Evolutionary conservation across 2,113 vertebrate genomes (phyloP), one percentile per base, ranked within the genome.

Genomic region (Rhinolophus ferrumequinum): DNA sequence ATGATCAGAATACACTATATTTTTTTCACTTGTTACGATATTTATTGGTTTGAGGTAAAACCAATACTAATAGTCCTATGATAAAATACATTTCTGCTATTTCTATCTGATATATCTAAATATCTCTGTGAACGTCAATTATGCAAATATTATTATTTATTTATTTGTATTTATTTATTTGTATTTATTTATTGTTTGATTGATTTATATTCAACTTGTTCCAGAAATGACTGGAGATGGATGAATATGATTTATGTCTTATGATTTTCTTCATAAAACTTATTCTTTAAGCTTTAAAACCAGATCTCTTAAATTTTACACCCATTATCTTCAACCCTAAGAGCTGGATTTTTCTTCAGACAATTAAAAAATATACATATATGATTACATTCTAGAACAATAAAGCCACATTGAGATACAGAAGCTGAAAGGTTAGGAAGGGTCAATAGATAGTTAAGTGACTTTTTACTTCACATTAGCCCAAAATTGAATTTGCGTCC

Each of bases 171-270:
- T 11, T 77, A 11, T 15, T 75, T 47, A 13, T 21, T 83, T 60
- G 47, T 50, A 44, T 38, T 11, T 77, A 11, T 15, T 75, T 47
- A 13, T 21, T 83, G 60, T 2, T 33, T 66, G 52, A 50, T 52
- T 67, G 47, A 69, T 54, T 52, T 79, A 41, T 67, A 60, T 26
- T 81, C 24, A 75, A 28, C 35, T 64, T 67, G 0, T 50, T 89
- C 21, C 47, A 90, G 85, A 96, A 96, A 81, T 90, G 30, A 70
- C 21, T 86, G 22, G 22, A 79, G 2, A 79, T 94, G 30, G 70
- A 2, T 62, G 33, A 85, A 64, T 89, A 50, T 6, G 9, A 81
- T 76, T 81, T 85, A 44, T 66, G 24, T 1, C 0, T 26, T 72
- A 33, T 19, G 3, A 58, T 47, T 88, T 77, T 67, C 11, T 47